Base-by-base conservation (phyloP, 1,140 invertebrate genomes). In the Cylas formicarius region DNA sequence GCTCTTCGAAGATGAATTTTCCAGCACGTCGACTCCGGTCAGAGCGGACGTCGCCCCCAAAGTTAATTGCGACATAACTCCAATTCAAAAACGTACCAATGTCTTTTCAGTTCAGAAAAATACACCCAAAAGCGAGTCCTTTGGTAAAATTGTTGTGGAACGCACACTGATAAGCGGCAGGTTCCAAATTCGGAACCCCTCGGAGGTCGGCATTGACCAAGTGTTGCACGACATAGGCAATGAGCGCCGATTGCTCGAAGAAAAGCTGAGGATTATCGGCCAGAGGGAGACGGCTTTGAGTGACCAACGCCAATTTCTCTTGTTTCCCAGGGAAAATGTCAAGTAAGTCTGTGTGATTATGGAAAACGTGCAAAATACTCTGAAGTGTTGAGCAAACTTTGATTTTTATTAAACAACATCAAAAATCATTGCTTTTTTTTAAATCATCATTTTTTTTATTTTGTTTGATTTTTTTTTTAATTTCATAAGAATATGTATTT, bases 1-100 rank as follows among this genome's bases (percentile, higher is more conserved):
- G 2, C 14, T 63, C 24, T 65, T 63, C 47, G 45, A 57, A 1
- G 53, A 58, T 20, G 22, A 48, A n/a, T 27, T 43, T 8, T 6
- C 14, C 0, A 18, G 29, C 20, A 44, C 44, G 11, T 50, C 43
- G 9, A 40, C 44, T 6, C 40, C 40, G 17, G 7, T 42, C 11
- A 37, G 34, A 31, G 27, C 28, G 7, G 28, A 52, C 19, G 14
- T 18, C n/a, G n/a, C n/a, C n/a, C n/a, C n/a, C n/a, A n/a, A n/a
- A n/a, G n/a, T n/a, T n/a, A n/a, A n/a, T n/a, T n/a, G n/a, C n/a
- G n/a, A n/a, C n/a, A 34, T 43, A 16, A 44, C 19, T 22, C 41
- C 41, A 13, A 13, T 27, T 26, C 20, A 27, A 27, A 7, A 31
- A 32, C n/a, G 17, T 31, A 0, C 5, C 24, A 9, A n/a, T n/a